Base-by-base conservation (phyloP, 2,797 vertebrate genomes). In the Tiaroga cobitis region DNA sequence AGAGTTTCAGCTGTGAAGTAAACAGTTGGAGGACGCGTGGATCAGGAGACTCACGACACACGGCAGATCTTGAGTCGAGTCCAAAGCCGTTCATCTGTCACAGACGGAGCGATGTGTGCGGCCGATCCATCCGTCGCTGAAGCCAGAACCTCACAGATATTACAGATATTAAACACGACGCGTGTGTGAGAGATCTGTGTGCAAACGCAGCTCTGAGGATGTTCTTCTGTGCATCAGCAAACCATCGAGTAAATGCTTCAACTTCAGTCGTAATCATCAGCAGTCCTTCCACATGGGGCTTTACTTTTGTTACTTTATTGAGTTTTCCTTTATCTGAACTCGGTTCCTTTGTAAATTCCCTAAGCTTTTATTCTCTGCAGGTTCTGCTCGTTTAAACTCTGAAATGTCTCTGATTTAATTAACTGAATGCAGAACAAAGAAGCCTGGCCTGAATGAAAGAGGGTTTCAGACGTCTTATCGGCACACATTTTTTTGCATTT, bases 81-180 rank as follows among this genome's bases (percentile, higher is more conserved):
- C 70, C 70, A 74, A 6, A 74, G 70, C 70, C 70, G 26, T 74
- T 74, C 70, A 74, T 74, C 70, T 74, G 70, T 49, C 41, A 6
- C 18, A 68, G 67, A 39, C 32, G 8, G 65, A 19, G 3, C 8
- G 3, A 39, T 15, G 68, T 24, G 68, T 43, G 68, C 1, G 69
- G 13, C 68, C 39, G 21, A 72, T 16, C 13, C 70, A 26, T n/a
- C 68, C 2, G 6, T 70, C 68, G 11, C 68, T 1, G 6, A 39
- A 43, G 69, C 69, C 24, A 16, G 69, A 72, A 16, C 0, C 9
- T 70, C 37, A 13, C 5, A 13, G 34, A n/a, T 13, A 13, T 43
- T 15, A 63, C 3, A 24, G 4, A 41, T 7, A 24, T 26, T 26
- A 63, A 13, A 63, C 59, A 15, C 26, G 1, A 7, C 49, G 5